Evolutionary conservation across 2,888 invertebrate species (phyloP), one percentile per base, ranked within the genome.

Genomic region (Euphydryas editha): DNA sequence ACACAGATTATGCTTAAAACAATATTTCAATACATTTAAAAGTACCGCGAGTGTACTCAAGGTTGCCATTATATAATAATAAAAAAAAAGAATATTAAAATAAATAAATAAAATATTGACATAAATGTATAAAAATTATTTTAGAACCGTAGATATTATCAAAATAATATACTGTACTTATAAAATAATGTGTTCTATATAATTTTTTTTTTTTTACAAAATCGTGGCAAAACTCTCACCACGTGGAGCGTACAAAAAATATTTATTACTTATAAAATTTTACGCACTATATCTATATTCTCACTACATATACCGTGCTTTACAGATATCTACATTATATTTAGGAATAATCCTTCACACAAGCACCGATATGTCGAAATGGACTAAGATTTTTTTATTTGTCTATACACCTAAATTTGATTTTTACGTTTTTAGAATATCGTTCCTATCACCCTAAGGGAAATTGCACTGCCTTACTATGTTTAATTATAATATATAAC

Each of bases 331-430:
- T 57, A 62, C 58, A 80, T 75, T 80, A 79, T 83, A 81, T 82
- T 83, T 87, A 89, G 86, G 86, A 86, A 87, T 87, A 80, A 78
- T 78, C 81, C 83, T 84, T 82, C 84, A 83, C 85, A 90, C 85
- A 90, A 92, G 92, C 92, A 92, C 92, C 92, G 92, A 92, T 92
- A 92, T 92, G 91, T 92, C 80, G 80, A 87, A 81, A 87, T 91
- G 89, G 90, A 91, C 90, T 90, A 88, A 74, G n/a, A n/a, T n/a
- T 76, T 74, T 79, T 79, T 78, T 74, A 81, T 83, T 86, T 83
- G 78, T 81, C 76, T 80, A 51, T 51, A 51, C 49, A 49, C 21
- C 49, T 51, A 83, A 71, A 73, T 78, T n/a, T 80, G 76, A 78
- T 70, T 73, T 77, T 80, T 82, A 80, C 79, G 80, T 71, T 70